Evolutionary conservation across 1,140 invertebrate genomes (phyloP).

Genomic region (Thaumetopoea pityocampa): DNA sequence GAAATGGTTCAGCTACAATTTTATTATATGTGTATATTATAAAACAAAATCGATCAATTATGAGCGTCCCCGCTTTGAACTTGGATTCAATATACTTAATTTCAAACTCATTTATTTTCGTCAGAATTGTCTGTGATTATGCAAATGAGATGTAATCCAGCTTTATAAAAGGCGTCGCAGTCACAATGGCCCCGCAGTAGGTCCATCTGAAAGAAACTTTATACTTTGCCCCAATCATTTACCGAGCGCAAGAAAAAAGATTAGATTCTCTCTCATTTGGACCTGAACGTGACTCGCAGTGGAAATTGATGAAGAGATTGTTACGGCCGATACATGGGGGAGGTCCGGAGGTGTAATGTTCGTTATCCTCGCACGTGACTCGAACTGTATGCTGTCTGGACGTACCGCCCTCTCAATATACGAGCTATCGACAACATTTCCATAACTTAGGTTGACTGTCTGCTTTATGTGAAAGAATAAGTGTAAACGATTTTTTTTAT

Average conservation of each 20-base stretch:
- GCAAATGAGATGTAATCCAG: slow-evolving; percentile 42
- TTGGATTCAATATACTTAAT: slow-evolving; percentile 3
- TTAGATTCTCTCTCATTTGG: slow-evolving; percentile 56
- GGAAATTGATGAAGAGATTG: slow-evolving; percentile 41
- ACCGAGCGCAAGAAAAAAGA: slow-evolving; percentile 38
- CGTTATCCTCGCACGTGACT: slow-evolving; percentile 39
- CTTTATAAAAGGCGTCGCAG: slow-evolving; percentile 31
- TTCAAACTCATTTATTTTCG: slow-evolving; percentile 21
- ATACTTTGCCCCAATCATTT: slow-evolving; percentile 44
- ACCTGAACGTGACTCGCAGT: slow-evolving; percentile 38
- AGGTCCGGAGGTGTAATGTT: slow-evolving; percentile 35
- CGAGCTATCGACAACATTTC: too few relatives aligned
- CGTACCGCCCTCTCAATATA: too few relatives aligned
- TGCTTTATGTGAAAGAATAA: too few relatives aligned
- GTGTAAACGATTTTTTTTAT: too few relatives aligned
- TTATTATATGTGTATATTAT: too few relatives aligned
- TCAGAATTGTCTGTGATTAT: slow-evolving; percentile 32
- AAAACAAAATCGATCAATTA: too few relatives aligned
- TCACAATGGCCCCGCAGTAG: slow-evolving; percentile 38
- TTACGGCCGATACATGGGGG: slow-evolving; percentile 31
- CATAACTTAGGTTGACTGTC: too few relatives aligned
- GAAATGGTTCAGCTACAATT: too few relatives aligned
- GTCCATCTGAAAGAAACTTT: slow-evolving; percentile 34
- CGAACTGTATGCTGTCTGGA: slow-evolving; percentile 37
- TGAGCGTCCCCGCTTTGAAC: too few relatives aligned